Base-by-base conservation (phyloP, 2,113 vertebrate genomes). In the Atherinomorus stipes region DNA sequence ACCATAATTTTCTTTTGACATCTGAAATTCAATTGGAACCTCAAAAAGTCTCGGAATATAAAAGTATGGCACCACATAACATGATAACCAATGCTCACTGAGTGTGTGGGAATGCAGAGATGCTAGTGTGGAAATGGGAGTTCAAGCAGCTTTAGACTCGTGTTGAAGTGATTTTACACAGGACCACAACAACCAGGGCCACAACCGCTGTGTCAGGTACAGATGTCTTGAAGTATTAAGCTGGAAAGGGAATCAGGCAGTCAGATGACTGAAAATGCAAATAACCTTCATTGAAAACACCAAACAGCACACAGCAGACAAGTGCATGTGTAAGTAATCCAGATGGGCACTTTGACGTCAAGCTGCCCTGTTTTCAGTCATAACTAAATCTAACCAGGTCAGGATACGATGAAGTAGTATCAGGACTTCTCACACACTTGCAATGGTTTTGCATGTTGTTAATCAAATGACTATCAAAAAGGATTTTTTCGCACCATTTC, bases 121-220 rank as follows among this genome's bases (percentile, higher is more conserved):
- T 9, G 11, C 65, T 69, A 67, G 65, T 58, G 61, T 61, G 71
- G 54, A 81, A 77, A 77, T 28, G 53, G 71, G 45, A 78, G 72
- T 72, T 76, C 22, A 44, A 70, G 69, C 63, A 65, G 63, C 64
- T 68, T 53, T 58, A 53, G 76, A 83, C 52, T 83, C 69, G 38
- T 54, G 72, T 67, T 79, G 76, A 53, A 77, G 57, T 47, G 76
- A 87, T 80, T 76, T 74, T 61, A 82, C 78, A 80, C 64, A 70
- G 57, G 59, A 59, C 53, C 61, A 74, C 70, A 72, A 54, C 76
- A 76, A 69, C 67, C 21, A 56, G 38, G 44, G 60, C 12, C 57
- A 63, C 53, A 71, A 69, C 58, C 56, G 52, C 58, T 78, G 59
- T 58, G 62, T 34, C 31, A 60, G 69, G 66, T 38, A 56, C 45